Conservation (phyloP, 2,888 invertebrate species). For the Hyles lineata region DNA sequence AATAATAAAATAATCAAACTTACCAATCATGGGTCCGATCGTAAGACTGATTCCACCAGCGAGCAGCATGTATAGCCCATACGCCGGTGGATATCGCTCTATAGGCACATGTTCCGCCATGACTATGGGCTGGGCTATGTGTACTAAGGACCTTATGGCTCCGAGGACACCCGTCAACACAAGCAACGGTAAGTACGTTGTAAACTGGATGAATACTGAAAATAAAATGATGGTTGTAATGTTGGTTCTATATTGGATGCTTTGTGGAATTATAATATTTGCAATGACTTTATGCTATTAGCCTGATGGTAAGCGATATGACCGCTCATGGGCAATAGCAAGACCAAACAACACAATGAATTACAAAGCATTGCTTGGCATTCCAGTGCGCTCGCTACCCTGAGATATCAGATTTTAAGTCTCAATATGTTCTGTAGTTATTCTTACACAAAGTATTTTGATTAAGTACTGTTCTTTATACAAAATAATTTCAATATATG, state of each 20-base stretch:
- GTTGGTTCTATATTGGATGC: not conserved
- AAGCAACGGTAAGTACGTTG: conserved; percentile 81
- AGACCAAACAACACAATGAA: no score
- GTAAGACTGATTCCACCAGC: conserved; percentile 85
- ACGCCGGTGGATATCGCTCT: conserved; percentile 87
- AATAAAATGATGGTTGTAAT: conserved; percentile 36
- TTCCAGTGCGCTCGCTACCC: no score
- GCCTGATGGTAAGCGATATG: no score
- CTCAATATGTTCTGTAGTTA: no score
- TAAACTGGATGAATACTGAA: conserved; percentile 85
- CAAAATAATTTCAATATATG: no score
- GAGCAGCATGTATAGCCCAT: conserved; percentile 87
- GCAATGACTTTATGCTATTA: no score
- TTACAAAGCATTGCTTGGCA: no score
- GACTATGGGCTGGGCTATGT: conserved; percentile 87
- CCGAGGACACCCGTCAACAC: conserved; percentile 83
- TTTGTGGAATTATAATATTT: no score
- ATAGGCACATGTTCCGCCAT: conserved; percentile 87
- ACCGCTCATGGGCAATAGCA: no score
- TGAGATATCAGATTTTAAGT: no score
- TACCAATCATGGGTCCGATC: conserved; percentile 87
- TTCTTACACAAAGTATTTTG: no score
- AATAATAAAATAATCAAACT: conserved; percentile 41
- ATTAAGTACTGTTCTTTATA: no score
- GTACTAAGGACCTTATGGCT: conserved; percentile 84